These are phyloP conservation scores for Lepidochrysops patricia DNA, from an alignment of 2,888 invertebrate genomes.

Conservation along the genomic window DNA sequence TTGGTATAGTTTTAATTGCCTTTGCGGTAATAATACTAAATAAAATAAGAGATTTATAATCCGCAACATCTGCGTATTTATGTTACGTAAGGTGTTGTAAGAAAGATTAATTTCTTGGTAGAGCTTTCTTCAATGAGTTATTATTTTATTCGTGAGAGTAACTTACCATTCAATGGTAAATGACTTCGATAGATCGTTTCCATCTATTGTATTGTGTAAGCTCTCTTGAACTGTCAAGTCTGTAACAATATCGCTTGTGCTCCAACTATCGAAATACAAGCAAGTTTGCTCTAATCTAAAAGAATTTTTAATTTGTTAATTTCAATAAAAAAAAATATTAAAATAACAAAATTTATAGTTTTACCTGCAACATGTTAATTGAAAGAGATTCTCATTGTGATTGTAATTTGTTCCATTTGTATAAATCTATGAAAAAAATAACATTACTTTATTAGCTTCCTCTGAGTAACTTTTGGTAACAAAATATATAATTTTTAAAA, in stretches of 20 bases:
- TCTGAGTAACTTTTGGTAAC: too few species aligned
- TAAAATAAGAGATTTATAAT: too few species aligned
- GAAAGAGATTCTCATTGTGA: neutral
- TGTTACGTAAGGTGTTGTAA: too few species aligned
- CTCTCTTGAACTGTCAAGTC: slow-evolving; percentile 18
- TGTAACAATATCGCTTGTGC: slow-evolving; percentile 6
- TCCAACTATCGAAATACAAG: slow-evolving; percentile 22
- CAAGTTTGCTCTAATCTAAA: slow-evolving; percentile 26
- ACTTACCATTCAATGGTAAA: slow-evolving; percentile 28
- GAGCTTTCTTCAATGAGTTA: neutral
- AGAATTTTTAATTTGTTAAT: neutral
- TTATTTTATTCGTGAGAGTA: neutral
- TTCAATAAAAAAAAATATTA: neutral
- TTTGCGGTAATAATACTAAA: too few species aligned
- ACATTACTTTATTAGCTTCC: too few species aligned
- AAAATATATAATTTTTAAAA: too few species aligned
- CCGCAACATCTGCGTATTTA: too few species aligned
- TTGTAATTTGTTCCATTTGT: slow-evolving; percentile 14
- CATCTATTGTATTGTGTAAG: neutral
- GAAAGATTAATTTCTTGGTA: too few species aligned
- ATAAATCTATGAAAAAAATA: slow-evolving; percentile 17
- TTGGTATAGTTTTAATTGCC: too few species aligned
- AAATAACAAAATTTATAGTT: neutral
- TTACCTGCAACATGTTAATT: slow-evolving; percentile 23
- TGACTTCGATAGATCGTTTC: neutral